These are phyloP conservation scores for Hydroisotoma schaefferi DNA, from an alignment of 2,888 invertebrate species.

Conservation along the genomic window DNA sequence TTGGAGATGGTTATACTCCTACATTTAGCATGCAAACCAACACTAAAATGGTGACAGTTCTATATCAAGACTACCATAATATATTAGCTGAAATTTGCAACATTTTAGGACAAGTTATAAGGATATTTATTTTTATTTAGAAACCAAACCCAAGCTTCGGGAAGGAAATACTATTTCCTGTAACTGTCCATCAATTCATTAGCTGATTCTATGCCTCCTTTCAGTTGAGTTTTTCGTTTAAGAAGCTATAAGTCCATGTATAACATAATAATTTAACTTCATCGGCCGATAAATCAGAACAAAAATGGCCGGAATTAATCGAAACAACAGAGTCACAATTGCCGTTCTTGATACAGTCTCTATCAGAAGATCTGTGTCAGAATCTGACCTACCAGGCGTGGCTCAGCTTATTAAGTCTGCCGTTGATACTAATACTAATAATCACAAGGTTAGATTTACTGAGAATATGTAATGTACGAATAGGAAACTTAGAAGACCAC, in stretches of 20 bases:
- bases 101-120: no score
- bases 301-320: constrained; percentile 28
- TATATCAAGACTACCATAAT: no score
- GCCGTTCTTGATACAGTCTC: constrained; percentile 36
- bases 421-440: constrained; percentile 18
- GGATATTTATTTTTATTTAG: not conserved
- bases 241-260: not conserved
- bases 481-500: no score
- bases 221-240: not conserved
- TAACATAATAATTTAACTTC: no score
- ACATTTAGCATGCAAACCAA: no score
- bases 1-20: no score
- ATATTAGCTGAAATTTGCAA: no score
- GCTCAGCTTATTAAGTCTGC: constrained; percentile 41
- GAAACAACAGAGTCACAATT: constrained; percentile 38
- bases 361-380: constrained; percentile 40
- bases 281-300: no score
- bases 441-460: constrained; percentile 25
- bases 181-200: not conserved
- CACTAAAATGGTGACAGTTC: no score
- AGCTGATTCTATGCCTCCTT: not conserved
- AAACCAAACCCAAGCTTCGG: constrained; percentile 18
- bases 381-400: constrained; percentile 41
- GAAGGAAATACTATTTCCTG: constrained; percentile 31
- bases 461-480: no score